Percentiles rank a stretch among this genome's conserved stretches.
Evolutionary conservation across 2,888 invertebrate species (phyloP).

Genomic region (Standfussiana lucernea): DNA sequence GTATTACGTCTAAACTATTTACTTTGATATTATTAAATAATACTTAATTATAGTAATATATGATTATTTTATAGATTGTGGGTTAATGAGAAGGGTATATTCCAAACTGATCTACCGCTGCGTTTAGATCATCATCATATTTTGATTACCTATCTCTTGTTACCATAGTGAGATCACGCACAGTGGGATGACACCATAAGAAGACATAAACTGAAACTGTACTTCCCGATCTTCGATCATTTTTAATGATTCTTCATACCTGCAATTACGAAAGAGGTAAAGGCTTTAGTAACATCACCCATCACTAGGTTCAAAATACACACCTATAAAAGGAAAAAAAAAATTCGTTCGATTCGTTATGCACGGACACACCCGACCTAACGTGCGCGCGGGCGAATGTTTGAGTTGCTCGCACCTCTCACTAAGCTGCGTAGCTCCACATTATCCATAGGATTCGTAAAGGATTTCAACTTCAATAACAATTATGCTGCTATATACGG

Average conservation of each 20-base stretch:
- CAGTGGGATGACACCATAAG: background rate
- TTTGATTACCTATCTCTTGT: background rate
- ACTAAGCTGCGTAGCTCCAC: conserved; percentile 3
- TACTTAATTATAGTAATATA: background rate
- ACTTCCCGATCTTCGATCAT: too few relatives aligned
- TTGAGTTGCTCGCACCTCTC: conserved; percentile 23
- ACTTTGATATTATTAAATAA: background rate
- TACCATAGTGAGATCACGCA: background rate
- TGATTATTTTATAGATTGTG: background rate
- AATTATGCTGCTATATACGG: background rate
- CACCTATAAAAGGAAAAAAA: conserved; percentile 12
- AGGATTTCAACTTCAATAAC: background rate
- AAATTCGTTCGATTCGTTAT: conserved; percentile 48
- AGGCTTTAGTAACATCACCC: background rate
- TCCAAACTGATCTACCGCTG: background rate
- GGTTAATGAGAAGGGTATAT: background rate
- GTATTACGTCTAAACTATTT: background rate
- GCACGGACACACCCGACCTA: conserved; percentile 35
- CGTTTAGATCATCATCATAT: background rate
- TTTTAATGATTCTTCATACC: background rate
- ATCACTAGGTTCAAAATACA: background rate
- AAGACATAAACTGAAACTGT: background rate
- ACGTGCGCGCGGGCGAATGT: conserved; percentile 10
- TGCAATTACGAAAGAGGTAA: background rate
- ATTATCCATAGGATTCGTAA: background rate